Evolutionary conservation across 2,888 invertebrate genomes (phyloP).

Genomic region (Gonocerus acuteangulatus): DNA sequence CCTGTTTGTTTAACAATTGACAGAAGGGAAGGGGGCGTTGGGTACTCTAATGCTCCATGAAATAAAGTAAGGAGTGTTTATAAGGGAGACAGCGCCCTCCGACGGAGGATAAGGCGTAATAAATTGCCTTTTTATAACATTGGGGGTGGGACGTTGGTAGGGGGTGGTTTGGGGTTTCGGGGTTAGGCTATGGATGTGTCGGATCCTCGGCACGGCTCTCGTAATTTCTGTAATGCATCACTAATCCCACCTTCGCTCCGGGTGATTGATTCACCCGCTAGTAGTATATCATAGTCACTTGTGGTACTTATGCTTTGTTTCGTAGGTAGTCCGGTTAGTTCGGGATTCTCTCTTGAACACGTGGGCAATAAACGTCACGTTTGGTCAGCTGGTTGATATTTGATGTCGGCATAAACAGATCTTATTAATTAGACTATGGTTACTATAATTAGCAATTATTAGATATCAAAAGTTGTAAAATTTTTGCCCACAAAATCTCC

Average conservation of each 20-base stretch:
- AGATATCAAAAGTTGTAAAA: too few relatives aligned
- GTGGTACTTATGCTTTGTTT: too few relatives aligned
- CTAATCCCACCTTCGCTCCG: slow-evolving; percentile 3
- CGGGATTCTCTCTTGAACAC: too few relatives aligned
- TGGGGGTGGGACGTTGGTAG: not conserved
- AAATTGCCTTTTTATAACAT: slow-evolving; percentile 25
- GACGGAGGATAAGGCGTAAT: slow-evolving; percentile 10
- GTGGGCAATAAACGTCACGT: too few relatives aligned
- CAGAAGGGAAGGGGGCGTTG: not conserved
- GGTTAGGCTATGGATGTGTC: not conserved
- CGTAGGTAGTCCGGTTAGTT: too few relatives aligned
- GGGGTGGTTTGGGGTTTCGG: not conserved
- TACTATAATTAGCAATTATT: too few relatives aligned
- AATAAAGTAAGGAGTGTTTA: slow-evolving; percentile 10
- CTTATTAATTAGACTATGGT: too few relatives aligned
- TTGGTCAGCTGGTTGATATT: too few relatives aligned
- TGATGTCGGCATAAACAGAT: too few relatives aligned
- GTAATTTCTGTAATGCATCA: slow-evolving; percentile 26
- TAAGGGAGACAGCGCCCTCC: not conserved
- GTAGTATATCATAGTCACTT: not conserved
- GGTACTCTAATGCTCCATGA: slow-evolving; percentile 14
- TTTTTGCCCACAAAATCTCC: too few relatives aligned
- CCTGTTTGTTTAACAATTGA: not conserved
- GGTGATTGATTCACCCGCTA: slow-evolving; percentile 11
- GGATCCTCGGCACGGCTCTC: slow-evolving; percentile 1